Conservation (phyloP, 2,888 invertebrate genomes). For the Lordiphosa andalusiaca region DNA sequence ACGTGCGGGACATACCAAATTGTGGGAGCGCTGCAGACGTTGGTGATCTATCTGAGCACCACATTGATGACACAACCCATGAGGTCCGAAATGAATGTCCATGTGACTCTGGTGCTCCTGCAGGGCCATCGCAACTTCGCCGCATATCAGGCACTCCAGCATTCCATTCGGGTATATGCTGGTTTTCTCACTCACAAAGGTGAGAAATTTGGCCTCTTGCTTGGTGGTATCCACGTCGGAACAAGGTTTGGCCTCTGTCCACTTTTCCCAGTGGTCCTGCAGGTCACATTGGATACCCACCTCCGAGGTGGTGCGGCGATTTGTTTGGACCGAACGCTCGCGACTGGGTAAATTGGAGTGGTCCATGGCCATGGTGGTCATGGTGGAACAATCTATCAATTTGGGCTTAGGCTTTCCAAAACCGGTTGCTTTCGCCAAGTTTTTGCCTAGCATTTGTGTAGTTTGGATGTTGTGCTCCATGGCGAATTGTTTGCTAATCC, state of each 20-base stretch:
- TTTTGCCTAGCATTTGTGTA: neutral
- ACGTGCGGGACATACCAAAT: conserved; percentile 31
- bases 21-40: conserved; percentile 39
- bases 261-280: conserved; percentile 21
- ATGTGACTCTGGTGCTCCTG: conserved; percentile 52
- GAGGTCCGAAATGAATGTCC: conserved; percentile 53
- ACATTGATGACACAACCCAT: conserved; percentile 52
- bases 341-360: conserved; percentile 16
- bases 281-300: conserved; percentile 55
- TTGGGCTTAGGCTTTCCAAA: neutral
- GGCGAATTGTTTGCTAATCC: conserved; percentile 11
- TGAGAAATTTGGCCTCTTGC: conserved; percentile 17
- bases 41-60: conserved; percentile 43
- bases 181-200: conserved; percentile 47
- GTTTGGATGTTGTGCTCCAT: conserved; percentile 1
- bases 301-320: conserved; percentile 6
- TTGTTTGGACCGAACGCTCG: conserved; percentile 28
- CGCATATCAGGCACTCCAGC: conserved; percentile 63
- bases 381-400: neutral
- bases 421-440: too few species aligned
- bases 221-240: neutral
- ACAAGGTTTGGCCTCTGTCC: neutral
- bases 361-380: neutral
- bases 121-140: conserved; percentile 48
- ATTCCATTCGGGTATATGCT: conserved; percentile 49